phyloP scores from a whole-genome alignment of 2,113 vertebrate genomes.

The Calonectris borealis region DNA sequence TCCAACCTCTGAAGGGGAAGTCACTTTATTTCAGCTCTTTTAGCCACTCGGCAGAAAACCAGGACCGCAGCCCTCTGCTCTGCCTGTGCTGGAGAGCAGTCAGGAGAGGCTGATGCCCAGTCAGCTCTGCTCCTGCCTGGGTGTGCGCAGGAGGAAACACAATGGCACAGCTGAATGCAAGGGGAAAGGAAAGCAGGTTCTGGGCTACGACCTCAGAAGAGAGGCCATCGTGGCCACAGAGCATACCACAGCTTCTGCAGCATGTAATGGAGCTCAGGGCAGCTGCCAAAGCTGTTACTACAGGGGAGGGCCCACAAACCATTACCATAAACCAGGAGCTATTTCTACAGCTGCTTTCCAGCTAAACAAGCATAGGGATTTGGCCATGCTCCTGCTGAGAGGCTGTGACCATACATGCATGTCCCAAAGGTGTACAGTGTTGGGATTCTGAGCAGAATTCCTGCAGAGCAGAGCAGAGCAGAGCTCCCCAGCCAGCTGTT shows the following conservation, averaged over 20 bases:
- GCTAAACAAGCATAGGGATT: not conserved
- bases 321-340: not conserved
- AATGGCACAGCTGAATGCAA: not conserved
- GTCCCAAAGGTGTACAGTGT: not conserved
- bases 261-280: not conserved
- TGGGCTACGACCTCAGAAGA: not conserved
- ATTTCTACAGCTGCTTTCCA: not conserved
- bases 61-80: not conserved
- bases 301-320: not conserved
- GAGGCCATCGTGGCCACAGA: not conserved
- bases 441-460: not conserved
- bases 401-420: not conserved
- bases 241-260: not conserved
- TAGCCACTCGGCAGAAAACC: not conserved
- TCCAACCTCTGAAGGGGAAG: not conserved
- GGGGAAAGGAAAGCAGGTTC: not conserved
- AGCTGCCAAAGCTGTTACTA: not conserved
- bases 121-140: not conserved
- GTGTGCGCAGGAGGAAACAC: not conserved
- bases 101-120: not conserved
- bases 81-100: not conserved
- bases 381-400: not conserved
- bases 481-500: not conserved
- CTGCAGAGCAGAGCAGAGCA: not conserved
- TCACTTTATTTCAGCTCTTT: not conserved